Conservation (phyloP, 2,888 invertebrate genomes). For the Eupithecia dodoneata region DNA sequence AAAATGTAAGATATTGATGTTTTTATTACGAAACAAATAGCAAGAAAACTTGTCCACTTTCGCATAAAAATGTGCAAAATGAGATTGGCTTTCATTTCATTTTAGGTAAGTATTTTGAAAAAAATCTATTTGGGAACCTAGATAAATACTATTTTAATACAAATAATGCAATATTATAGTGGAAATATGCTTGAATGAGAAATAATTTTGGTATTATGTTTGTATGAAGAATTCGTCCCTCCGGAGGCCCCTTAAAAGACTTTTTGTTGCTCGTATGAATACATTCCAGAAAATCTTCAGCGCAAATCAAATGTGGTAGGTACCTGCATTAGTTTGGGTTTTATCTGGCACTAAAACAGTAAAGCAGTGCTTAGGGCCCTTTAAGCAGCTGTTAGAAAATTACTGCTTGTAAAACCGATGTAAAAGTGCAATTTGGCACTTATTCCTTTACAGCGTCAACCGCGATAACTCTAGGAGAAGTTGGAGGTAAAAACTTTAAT, state of each 20-base stretch:
- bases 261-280: not conserved
- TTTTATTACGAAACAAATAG: too few relatives aligned
- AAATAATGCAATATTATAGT: too few relatives aligned
- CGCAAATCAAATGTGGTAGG: slow-evolving; percentile 12
- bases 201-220: too few relatives aligned
- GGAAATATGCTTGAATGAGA: too few relatives aligned
- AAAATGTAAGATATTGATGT: too few relatives aligned
- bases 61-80: too few relatives aligned
- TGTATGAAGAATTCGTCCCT: too few relatives aligned
- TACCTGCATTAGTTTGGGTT: slow-evolving; percentile 13
- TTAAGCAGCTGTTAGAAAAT: slow-evolving; percentile 25
- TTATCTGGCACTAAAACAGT: slow-evolving; percentile 24
- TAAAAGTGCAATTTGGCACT: slow-evolving; percentile 18
- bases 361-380: slow-evolving; percentile 15
- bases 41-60: too few relatives aligned
- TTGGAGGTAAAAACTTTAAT: not conserved
- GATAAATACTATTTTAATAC: too few relatives aligned
- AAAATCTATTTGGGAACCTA: too few relatives aligned
- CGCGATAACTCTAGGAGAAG: not conserved
- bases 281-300: slow-evolving; percentile 4
- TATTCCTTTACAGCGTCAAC: slow-evolving; percentile 14
- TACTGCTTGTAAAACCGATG: slow-evolving; percentile 20
- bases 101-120: too few relatives aligned
- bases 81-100: too few relatives aligned
- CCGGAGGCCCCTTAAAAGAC: not conserved